Base-by-base conservation (phyloP, 2,797 vertebrate genomes). In the Tarsius wallacei region DNA sequence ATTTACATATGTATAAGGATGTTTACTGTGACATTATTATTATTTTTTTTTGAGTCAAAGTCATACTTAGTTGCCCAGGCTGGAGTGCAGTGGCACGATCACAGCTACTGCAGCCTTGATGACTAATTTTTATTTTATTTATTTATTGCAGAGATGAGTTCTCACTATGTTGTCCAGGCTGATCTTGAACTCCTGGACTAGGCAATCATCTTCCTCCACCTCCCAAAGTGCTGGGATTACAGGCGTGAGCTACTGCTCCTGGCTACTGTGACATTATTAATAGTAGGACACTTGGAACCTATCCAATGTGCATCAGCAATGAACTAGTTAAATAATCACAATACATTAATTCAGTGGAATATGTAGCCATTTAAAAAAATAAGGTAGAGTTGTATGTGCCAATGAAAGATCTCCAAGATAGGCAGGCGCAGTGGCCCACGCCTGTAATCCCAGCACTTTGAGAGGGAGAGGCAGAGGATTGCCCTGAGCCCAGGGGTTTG, bases 301-400 rank as follows among this genome's bases (percentile, higher is more conserved):
- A 63, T 24, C n/a, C 71, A 89, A 66, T 82, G 68, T 85, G 10
- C 77, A 66, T 74, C 57, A 82, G 16, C 55, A 57, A 94, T 55
- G 61, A 91, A 68, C 24, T 91, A 81, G 47, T 81, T 93, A 95
- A 63, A 90, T 82, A 83, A 94, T 86, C 83, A 59, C 14, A 90
- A 87, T 86, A 87, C n/a, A 73, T 91, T 76, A 80, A 82, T 83
- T 96, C n/a, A 33, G 24, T 59, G n/a, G 11, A 77, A 59, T 63
- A 84, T 9, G 42, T 42, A 84, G 22, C 42, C 31, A 80, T 59
- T 42, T 68, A 55, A 77, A 53, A 96, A 76, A 59, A 77, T 33
- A 42, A 94, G 68, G 36, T 71, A 87, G 31, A 78, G 22, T 42
- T 68, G 12, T 64, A n/a, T 93, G 33, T 95, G 66, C 64, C 71